Conservation (phyloP, 2,797 vertebrate genomes). For the Hozukius guyotensis region DNA sequence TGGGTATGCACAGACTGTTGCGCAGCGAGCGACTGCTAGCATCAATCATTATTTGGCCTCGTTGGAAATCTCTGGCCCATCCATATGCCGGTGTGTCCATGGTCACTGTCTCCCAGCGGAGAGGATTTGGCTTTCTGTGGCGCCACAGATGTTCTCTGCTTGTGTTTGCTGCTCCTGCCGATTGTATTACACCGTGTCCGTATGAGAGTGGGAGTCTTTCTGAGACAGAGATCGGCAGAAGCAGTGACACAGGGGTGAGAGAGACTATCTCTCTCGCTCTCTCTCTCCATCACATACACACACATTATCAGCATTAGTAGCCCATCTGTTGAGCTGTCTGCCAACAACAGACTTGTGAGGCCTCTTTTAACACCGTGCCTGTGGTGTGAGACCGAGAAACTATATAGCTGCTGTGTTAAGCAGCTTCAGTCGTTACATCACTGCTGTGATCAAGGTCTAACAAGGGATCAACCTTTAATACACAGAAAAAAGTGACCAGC, state of each 20-base stretch:
- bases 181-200: constrained; percentile 50
- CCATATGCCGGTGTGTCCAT: constrained; percentile 72
- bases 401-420: not conserved
- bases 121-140: constrained; percentile 57
- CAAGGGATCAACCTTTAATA: constrained; percentile 11
- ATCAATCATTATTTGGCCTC: constrained; percentile 80
- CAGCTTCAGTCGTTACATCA: constrained; percentile 31
- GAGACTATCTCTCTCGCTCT: constrained; percentile 4
- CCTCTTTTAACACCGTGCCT: constrained; percentile 43
- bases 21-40: constrained; percentile 36
- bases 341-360: constrained; percentile 42
- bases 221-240: constrained; percentile 18
- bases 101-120: constrained; percentile 71
- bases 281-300: not conserved
- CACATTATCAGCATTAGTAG: constrained; percentile 34
- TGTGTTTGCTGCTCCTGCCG: constrained; percentile 61
- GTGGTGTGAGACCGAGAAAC: constrained; percentile 30
- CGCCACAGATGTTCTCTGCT: constrained; percentile 71
- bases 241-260: constrained; percentile 13
- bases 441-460: constrained; percentile 30
- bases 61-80: constrained; percentile 63
- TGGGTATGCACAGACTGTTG: constrained; percentile 52
- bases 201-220: constrained; percentile 22
- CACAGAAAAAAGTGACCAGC: not conserved
- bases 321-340: constrained; percentile 63